Percentiles rank a stretch among this genome's conserved stretches.
Conservation (phyloP, 2,113 vertebrate species). For the Anhinga rufa region DNA sequence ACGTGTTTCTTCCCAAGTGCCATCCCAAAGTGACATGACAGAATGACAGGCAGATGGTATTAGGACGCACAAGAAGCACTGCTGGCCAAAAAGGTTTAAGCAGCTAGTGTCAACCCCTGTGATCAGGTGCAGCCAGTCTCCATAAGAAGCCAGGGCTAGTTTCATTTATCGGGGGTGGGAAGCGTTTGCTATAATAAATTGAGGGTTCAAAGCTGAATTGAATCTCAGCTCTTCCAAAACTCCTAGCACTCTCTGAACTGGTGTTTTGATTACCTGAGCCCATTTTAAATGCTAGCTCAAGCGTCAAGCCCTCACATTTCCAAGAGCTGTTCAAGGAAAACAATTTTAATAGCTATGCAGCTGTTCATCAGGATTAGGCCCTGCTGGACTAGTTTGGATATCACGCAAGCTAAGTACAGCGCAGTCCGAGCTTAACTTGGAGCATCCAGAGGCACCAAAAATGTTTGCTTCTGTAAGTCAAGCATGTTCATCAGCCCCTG, state of each 20-base stretch:
- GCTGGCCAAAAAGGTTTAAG: not conserved
- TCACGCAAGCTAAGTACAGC: not conserved
- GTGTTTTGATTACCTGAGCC: constrained; percentile 26
- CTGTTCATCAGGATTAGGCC: constrained; percentile 29
- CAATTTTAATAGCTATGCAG: constrained; percentile 20
- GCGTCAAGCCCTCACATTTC: not conserved
- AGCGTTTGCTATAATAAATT: not conserved
- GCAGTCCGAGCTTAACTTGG: not conserved
- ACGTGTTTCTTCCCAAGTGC: not conserved
- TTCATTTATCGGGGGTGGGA: not conserved
- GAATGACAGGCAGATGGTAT: not conserved
- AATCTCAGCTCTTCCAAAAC: not conserved
- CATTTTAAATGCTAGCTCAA: constrained; percentile 23
- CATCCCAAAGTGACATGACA: not conserved
- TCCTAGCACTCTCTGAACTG: not conserved
- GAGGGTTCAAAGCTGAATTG: not conserved
- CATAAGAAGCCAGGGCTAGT: not conserved
- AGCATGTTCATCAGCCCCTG: not conserved
- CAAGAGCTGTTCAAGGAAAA: constrained; percentile 19
- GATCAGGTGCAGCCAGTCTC: not conserved
- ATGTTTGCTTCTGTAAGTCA: not conserved
- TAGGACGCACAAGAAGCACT: not conserved
- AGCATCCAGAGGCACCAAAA: not conserved
- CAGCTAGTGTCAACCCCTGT: not conserved
- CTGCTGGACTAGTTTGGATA: constrained; percentile 15